A percentile compares a stretch with the other conserved stretches of the same genome.
These are phyloP conservation scores for Agelas oroides DNA, from an alignment of 37 sponge, comb jelly and placozoan genomes.

Conservation along the genomic window DNA sequence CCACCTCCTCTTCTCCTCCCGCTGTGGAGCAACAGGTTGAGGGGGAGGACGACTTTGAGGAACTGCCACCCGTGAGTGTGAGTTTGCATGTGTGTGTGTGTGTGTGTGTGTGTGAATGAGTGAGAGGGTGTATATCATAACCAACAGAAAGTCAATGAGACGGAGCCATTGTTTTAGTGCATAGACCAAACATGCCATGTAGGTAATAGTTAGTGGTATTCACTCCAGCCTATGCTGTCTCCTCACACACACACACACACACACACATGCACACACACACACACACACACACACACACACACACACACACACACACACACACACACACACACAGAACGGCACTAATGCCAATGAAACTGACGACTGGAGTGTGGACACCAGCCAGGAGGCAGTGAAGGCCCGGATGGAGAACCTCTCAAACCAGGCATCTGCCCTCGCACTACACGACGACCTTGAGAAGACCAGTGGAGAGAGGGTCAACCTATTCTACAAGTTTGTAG, in stretches of 20 bases:
- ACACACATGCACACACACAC: too few species aligned
- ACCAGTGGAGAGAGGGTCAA: conserved; percentile 73
- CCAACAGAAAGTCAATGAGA: too few species aligned
- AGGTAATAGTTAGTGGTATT: too few species aligned
- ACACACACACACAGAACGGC: not conserved
- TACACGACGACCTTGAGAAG: conserved; percentile 77
- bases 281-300: not conserved
- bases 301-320: not conserved
- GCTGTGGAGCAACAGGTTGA: not conserved
- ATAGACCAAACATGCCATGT: too few species aligned
- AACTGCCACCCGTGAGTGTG: conserved; percentile 13
- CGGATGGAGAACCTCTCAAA: conserved; percentile 69
- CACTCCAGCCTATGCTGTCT: too few species aligned
- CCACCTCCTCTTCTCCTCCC: conserved; percentile 9
- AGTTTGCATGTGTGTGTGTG: too few species aligned
- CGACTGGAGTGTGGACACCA: conserved; percentile 92
- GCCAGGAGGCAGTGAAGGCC: conserved; percentile 82
- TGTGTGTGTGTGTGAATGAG: not conserved
- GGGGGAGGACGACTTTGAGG: conserved; percentile 14
- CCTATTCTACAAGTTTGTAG: conserved; percentile 89
- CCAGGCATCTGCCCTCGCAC: conserved; percentile 62
- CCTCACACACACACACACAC: not conserved
- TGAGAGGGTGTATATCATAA: too few species aligned
- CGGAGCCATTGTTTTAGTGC: too few species aligned
- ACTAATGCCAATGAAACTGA: conserved; percentile 74